Conservation (phyloP, 2,888 invertebrate genomes). For the Nomada fabriciana region DNA sequence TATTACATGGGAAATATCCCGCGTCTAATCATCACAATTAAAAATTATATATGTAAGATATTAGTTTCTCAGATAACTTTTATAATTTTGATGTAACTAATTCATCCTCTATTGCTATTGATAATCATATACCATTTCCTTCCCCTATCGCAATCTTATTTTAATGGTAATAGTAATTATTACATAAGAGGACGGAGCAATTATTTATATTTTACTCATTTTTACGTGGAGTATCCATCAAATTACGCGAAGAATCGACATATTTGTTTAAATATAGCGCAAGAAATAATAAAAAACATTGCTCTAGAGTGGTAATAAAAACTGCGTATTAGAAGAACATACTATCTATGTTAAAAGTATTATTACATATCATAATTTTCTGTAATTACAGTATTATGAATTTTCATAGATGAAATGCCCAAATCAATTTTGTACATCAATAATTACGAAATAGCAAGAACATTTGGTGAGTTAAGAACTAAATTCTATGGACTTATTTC, state of each 20-base stretch:
- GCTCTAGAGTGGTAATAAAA: neutral
- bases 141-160: no score
- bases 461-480: no score
- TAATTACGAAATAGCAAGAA: no score
- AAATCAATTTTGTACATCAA: neutral
- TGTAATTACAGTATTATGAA: no score
- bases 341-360: no score
- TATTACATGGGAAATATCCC: neutral
- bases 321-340: no score
- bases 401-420: neutral
- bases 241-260: no score
- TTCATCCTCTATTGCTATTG: neutral
- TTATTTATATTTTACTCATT: neutral
- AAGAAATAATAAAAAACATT: neutral
- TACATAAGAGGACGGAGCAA: neutral
- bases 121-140: neutral
- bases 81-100: neutral
- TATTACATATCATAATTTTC: no score
- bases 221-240: neutral
- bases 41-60: neutral
- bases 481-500: no score
- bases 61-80: neutral
- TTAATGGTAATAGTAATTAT: neutral
- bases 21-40: neutral
- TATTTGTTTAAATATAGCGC: no score